Evolutionary conservation across 2,888 invertebrate species (phyloP).

Genomic region (Coelinius sp.): DNA sequence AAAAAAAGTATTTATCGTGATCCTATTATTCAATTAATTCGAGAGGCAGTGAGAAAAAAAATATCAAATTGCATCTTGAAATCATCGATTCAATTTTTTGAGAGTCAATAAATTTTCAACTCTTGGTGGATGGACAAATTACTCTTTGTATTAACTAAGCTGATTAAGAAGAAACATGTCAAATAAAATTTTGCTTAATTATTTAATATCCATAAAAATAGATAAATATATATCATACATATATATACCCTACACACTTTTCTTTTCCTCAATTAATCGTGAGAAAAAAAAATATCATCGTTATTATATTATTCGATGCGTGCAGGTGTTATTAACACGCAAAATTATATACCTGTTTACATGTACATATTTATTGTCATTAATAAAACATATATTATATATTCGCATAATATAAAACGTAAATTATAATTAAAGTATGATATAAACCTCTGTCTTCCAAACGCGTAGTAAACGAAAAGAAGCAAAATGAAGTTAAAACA

Average conservation of each 20-base stretch:
- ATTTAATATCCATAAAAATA: constrained; percentile 4
- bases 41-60: background rate
- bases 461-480: constrained; percentile 56
- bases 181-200: background rate
- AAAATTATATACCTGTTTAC: constrained; percentile 44
- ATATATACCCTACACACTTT: background rate
- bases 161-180: background rate
- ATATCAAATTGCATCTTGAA: background rate
- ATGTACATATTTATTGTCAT: constrained; percentile 46
- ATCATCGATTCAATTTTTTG: constrained; percentile 26
- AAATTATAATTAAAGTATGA: constrained; percentile 58
- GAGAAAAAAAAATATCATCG: background rate
- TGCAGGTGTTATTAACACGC: constrained; percentile 3
- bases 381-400: constrained; percentile 39
- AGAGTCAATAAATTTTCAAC: constrained; percentile 28
- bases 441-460: constrained; percentile 70
- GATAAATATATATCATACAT: constrained; percentile 12
- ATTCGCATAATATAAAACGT: constrained; percentile 43
- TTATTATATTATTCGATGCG: constrained; percentile 12
- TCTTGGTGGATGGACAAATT: constrained; percentile 5
- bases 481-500: constrained; percentile 30
- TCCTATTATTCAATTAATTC: constrained; percentile 14
- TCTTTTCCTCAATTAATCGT: background rate
- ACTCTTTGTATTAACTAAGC: background rate
- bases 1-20: background rate